Conservation (phyloP, 2,888 invertebrate genomes). For the Meganola albula region DNA sequence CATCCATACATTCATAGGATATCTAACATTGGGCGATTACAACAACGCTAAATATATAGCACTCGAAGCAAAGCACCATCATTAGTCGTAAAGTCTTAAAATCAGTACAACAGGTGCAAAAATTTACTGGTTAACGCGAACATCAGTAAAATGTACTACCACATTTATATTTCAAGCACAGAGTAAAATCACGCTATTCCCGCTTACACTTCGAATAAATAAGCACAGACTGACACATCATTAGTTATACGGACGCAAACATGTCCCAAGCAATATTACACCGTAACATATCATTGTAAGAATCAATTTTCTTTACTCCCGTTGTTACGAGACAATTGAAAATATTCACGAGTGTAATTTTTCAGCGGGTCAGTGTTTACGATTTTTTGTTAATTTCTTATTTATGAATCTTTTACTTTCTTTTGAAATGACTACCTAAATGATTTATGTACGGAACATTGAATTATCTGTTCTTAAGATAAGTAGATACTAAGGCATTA, state of each 20-base stretch:
- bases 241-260: conserved; percentile 46
- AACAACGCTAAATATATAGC: too few species aligned
- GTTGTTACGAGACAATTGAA: conserved; percentile 32
- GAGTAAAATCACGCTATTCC: conserved; percentile 26
- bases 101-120: too few species aligned
- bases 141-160: conserved; percentile 12
- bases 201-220: conserved; percentile 29
- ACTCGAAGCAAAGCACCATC: too few species aligned
- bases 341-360: conserved; percentile 37
- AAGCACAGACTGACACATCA: conserved; percentile 37
- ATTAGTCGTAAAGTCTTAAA: too few species aligned
- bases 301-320: conserved; percentile 43
- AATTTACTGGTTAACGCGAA: too few species aligned
- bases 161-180: conserved; percentile 12
- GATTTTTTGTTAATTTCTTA: conserved; percentile 24
- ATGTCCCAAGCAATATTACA: conserved; percentile 37
- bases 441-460: conserved; percentile 29
- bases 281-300: conserved; percentile 38
- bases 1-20: too few species aligned
- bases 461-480: conserved; percentile 18
- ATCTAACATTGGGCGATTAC: too few species aligned
- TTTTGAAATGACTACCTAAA: conserved; percentile 18
- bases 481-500: conserved; percentile 20
- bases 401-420: conserved; percentile 21
- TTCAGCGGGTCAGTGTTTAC: conserved; percentile 33